Evolutionary conservation across 2,113 vertebrate species (phyloP).

Genomic region (Notechis scutatus): DNA sequence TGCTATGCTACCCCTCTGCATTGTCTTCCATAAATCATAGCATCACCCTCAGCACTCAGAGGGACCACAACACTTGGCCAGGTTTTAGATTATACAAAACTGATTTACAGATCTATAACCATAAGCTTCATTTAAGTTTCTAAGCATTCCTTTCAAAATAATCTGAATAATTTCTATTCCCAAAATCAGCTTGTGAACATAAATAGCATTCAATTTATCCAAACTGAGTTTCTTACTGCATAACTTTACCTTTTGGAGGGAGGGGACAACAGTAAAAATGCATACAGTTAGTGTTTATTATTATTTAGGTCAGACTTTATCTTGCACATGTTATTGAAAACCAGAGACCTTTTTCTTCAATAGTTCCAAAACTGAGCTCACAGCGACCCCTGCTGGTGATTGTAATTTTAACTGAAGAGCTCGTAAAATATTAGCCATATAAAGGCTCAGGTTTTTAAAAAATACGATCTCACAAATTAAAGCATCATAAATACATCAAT

Average conservation of each 20-base stretch:
- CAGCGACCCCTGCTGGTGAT: conserved; percentile 53
- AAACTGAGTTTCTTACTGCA: background rate
- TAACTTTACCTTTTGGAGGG: background rate
- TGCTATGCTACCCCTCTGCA: background rate
- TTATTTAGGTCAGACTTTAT: background rate
- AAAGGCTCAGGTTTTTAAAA: background rate
- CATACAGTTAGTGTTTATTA: background rate
- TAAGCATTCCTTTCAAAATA: background rate
- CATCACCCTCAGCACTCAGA: background rate
- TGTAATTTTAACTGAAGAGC: background rate
- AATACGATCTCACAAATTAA: background rate
- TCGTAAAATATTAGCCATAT: background rate
- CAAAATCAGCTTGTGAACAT: background rate
- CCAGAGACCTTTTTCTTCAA: rapidly evolving
- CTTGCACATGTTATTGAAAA: background rate
- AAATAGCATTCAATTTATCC: background rate
- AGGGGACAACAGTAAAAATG: rapidly evolving
- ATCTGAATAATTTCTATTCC: background rate
- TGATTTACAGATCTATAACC: background rate
- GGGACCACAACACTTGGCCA: background rate
- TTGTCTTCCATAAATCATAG: background rate
- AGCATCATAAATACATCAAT: background rate
- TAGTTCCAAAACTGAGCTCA: conserved; percentile 41
- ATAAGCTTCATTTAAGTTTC: background rate
- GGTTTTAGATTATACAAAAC: background rate